A percentile compares a stretch with the other conserved stretches of the same genome.
Evolutionary conservation across 1,140 invertebrate genomes (phyloP).

Genomic region (Caenorhabditis inopinata): DNA sequence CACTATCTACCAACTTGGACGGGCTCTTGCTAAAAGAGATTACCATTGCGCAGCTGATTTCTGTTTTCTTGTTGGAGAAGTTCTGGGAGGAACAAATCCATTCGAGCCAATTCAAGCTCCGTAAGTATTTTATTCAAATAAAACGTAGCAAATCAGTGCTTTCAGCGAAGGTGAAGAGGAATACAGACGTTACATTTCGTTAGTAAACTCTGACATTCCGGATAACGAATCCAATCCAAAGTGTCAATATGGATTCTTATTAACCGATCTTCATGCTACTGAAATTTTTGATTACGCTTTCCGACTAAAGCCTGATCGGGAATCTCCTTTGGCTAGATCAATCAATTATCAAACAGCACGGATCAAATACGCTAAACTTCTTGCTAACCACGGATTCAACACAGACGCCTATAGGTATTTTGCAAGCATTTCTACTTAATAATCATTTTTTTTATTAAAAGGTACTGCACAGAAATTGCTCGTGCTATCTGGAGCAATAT

Average conservation of each 20-base stretch:
- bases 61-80: constrained; percentile 42
- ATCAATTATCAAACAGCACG: constrained; percentile 27
- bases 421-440: no score
- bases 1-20: constrained; percentile 25
- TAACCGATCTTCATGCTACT: constrained; percentile 40
- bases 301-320: neutral
- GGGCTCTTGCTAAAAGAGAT: constrained; percentile 33
- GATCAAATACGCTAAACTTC: constrained; percentile 34
- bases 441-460: no score
- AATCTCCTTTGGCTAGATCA: neutral
- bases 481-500: neutral
- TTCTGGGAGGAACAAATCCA: constrained; percentile 32
- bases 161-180: constrained; percentile 34
- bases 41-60: constrained; percentile 45
- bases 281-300: constrained; percentile 46
- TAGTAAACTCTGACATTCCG: constrained; percentile 42
- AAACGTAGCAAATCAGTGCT: neutral
- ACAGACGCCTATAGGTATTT: constrained; percentile 38
- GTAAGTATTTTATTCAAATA: neutral
- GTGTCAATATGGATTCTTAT: constrained; percentile 40
- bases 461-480: constrained; percentile 24
- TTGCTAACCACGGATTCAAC: constrained; percentile 36
- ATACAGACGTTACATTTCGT: constrained; percentile 1
- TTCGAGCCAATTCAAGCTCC: neutral
- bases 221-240: constrained; percentile 39